Base-by-base conservation (phyloP, 2,888 invertebrate species). In the Heliconius erato region DNA sequence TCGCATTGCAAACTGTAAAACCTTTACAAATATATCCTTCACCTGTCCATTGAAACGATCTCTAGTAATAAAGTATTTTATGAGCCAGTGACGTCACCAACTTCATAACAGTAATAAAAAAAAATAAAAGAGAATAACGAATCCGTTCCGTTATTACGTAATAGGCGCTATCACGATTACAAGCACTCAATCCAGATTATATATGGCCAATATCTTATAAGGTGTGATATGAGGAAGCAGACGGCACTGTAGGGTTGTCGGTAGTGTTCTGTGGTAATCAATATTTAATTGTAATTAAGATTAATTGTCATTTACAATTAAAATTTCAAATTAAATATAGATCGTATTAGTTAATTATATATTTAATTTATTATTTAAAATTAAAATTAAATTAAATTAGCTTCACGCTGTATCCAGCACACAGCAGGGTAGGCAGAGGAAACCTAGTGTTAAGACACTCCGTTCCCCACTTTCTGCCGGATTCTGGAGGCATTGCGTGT, bases 151-250 rank as follows among this genome's bases (percentile, higher is more conserved):
- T n/a, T 14, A 44, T 80, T 80, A 74, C 65, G 74, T 63, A 80
- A 80, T 74, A 28, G 65, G 74, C 74, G 74, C 49, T 63, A 72
- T 65, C 44, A 32, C 72, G 28, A 67, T 80, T 67, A 74, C n/a
- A 23, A 44, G 68, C 40, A 80, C 35, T 54, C 54, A n/a, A 49
- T 80, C 74, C 68, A 76, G 74, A 80, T 80, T 74, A 76, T 74
- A 81, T 44, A 81, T 76, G 80, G 76, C 26, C 59, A 76, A 81
- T 40, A 74, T 69, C 69, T 49, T 74, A 69, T 76, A 81, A 81
- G 76, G 80, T 81, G 76, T 81, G 80, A 81, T 74, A 74, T 54
- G 59, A 81, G 80, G 80, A 81, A 76, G 76, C 68, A 35, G 40
- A 23, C 72, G 28, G 74, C 23, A 59, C 12, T 5, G 16, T 26